Evolutionary conservation across 2,888 invertebrate genomes (phyloP).

Genomic region (Cantharis nigra): DNA sequence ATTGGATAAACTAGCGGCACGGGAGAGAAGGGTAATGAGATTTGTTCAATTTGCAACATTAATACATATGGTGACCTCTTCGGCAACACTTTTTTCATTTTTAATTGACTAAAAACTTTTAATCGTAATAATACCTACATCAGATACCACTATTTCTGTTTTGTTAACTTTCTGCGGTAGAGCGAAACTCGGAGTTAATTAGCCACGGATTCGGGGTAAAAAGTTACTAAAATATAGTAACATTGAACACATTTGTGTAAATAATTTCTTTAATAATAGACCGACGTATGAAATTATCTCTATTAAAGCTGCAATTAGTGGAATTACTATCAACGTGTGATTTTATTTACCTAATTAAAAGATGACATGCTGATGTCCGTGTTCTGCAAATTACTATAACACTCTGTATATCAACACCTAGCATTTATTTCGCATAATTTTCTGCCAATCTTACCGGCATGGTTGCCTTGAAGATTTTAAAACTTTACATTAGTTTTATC

Average conservation of each 20-base stretch:
- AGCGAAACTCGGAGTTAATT: not conserved
- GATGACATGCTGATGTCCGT: not conserved
- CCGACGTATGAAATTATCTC: not conserved
- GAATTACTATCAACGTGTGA: not conserved
- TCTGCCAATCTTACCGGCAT: not conserved
- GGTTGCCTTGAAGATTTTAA: no score
- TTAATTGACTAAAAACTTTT: not conserved
- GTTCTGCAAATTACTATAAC: not conserved
- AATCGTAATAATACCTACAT: not conserved
- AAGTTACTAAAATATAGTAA: not conserved
- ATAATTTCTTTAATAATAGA: not conserved
- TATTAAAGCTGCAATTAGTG: not conserved
- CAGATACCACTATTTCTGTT: not conserved
- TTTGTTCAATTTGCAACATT: not conserved
- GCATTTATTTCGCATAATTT: not conserved
- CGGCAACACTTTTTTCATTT: not conserved
- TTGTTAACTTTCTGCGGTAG: not conserved
- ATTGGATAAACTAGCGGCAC: not conserved
- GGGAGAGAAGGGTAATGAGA: not conserved
- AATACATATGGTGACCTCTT: not conserved
- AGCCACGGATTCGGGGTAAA: not conserved
- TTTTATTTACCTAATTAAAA: not conserved
- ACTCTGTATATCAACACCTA: not conserved
- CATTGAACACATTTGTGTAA: not conserved
- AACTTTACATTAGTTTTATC: no score